Base-by-base conservation (phyloP, 2,888 invertebrate genomes). In the Ichneumon xanthorius region DNA sequence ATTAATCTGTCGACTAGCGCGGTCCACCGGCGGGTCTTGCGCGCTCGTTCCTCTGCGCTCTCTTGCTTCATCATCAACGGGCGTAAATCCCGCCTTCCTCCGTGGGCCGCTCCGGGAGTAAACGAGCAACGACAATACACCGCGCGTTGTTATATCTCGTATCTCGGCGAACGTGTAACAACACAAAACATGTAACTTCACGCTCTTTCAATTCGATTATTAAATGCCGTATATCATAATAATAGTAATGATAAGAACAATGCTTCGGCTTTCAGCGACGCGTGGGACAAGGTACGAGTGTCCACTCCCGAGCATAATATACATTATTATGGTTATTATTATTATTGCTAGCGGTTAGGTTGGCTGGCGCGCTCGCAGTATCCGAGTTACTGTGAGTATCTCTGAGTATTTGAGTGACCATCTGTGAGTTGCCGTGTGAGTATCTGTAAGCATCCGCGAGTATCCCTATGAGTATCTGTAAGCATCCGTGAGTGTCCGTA, bases 1-100 rank as follows among this genome's bases (percentile, higher is more conserved):
- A 85, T 85, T 85, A 85, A 85, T 81, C 84, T 80, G 84, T 85
- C 84, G 81, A 81, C 48, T 72, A 71, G 77, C 73, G 33, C 63
- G 63, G 73, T 67, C 45, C 73, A 67, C 58, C 58, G 72, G 77
- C 63, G 71, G 77, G 61, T 45, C 73, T 73, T 50, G 67, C 67
- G 58, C 53, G 45, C 40, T 67, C 50, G 65, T 61, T 65, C 16
- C 63, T n/a, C 58, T 22, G 71, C 50, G 55, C 22, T 50, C 55
- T 80, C 80, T 81, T 79, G 75, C 85, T 75, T 82, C 70, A 84
- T 80, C 77, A 58, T 65, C 79, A 70, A 70, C 63, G 63, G 50
- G 70, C 79, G 75, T 79, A 75, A 81, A 85, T 78, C 76, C 72
- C 67, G 30, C 14, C 77, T 63, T 50, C n/a, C 73, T 45, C 26